These are phyloP conservation scores for Mesembrinibis cayennensis DNA, from an alignment of 2,113 vertebrate species.

Conservation along the genomic window DNA sequence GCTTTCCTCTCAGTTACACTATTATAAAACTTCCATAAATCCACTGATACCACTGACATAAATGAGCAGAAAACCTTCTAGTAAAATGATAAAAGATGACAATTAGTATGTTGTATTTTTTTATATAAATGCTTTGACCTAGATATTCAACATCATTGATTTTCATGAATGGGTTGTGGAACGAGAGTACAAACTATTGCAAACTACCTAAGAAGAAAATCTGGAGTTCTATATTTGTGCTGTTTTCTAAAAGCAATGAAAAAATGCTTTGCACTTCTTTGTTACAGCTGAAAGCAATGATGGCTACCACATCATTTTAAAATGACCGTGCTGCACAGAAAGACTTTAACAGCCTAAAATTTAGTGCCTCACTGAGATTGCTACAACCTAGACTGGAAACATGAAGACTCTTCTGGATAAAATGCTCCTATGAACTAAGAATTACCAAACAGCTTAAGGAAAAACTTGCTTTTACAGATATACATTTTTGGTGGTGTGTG, in stretches of 20 bases:
- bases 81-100: not conserved
- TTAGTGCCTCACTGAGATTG: slow-evolving; percentile 53
- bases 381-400: slow-evolving; percentile 37
- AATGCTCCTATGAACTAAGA: slow-evolving; percentile 37
- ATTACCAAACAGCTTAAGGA: slow-evolving; percentile 20
- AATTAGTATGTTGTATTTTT: not conserved
- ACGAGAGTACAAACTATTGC: not conserved
- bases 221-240: not conserved
- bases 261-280: slow-evolving; percentile 50
- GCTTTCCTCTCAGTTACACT: not conserved
- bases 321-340: slow-evolving; percentile 74
- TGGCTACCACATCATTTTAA: slow-evolving; percentile 88
- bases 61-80: not conserved
- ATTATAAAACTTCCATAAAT: not conserved
- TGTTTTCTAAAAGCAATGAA: not conserved
- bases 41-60: not conserved
- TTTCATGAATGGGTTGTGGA: not conserved
- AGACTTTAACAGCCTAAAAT: slow-evolving; percentile 16
- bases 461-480: slow-evolving; percentile 28
- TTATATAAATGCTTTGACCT: not conserved
- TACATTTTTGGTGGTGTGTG: slow-evolving; percentile 14
- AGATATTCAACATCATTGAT: not conserved
- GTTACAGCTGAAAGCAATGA: slow-evolving; percentile 86
- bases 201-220: not conserved
- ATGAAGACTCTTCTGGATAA: slow-evolving; percentile 45